These are phyloP conservation scores for Neoaliturus tenellus DNA, from an alignment of 2,888 invertebrate genomes.

Conservation along the genomic window DNA sequence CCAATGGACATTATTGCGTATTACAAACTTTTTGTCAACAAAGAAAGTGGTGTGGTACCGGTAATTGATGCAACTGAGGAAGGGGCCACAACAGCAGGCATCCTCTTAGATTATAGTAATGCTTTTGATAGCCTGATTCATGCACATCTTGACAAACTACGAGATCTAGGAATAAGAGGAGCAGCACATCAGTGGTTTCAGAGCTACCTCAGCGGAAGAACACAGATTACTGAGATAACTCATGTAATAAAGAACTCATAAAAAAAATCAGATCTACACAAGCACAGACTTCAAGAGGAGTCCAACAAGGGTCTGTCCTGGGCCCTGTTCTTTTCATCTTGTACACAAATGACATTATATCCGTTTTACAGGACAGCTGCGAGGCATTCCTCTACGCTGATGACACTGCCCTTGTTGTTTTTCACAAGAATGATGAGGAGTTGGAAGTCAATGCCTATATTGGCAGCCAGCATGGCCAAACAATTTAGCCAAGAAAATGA, in stretches of 20 bases:
- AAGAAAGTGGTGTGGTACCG: too few species aligned
- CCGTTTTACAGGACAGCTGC: background rate
- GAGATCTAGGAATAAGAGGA: background rate
- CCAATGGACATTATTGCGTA: too few species aligned
- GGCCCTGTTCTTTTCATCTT: slow-evolving; percentile 1
- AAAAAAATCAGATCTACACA: background rate
- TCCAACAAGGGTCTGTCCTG: slow-evolving; percentile 19
- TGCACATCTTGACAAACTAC: slow-evolving; percentile 8
- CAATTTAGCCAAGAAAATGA: slow-evolving; percentile 20
- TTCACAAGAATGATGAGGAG: slow-evolving; percentile 2
- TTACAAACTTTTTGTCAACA: too few species aligned
- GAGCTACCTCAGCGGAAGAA: slow-evolving; percentile 18
- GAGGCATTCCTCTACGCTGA: background rate
- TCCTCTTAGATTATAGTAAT: too few species aligned
- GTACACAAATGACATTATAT: slow-evolving; percentile 18
- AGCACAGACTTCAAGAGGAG: slow-evolving; percentile 9
- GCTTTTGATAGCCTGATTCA: slow-evolving; percentile 27
- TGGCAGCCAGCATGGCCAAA: background rate
- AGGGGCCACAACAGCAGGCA: too few species aligned
- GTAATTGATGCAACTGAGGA: too few species aligned
- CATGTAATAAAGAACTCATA: background rate
- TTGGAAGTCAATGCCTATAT: slow-evolving; percentile 9
- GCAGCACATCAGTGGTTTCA: slow-evolving; percentile 8
- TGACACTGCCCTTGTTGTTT: slow-evolving; percentile 18
- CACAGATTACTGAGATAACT: background rate